Base-by-base conservation (phyloP, 2,888 invertebrate species). In the Nebria brevicollis region DNA sequence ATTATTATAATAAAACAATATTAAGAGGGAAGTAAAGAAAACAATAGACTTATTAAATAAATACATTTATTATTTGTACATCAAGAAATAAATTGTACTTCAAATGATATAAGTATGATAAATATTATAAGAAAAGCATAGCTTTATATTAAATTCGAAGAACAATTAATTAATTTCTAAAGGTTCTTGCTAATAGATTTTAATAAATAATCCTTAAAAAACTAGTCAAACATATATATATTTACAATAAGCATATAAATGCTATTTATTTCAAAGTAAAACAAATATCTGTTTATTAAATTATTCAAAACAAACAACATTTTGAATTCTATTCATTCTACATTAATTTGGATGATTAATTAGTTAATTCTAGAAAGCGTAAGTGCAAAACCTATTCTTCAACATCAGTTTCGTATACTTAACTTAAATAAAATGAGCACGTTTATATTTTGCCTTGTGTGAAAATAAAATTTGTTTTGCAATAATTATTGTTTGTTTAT, bases 31-130 rank as follows among this genome's bases (percentile, higher is more conserved):
- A 6, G 13, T 54, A 7, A 54, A 54, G 7, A 64, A 77, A 77
- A 72, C 26, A 77, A 77, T 54, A 54, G 20, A 72, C 42, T 75
- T 73, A 41, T 80, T 80, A 80, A 80, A 80, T 80, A 80, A 80
- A 80, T 80, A 79, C 79, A 80, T 80, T 72, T 80, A 79, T 79
- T 79, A 73, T 73, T 80, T 80, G 75, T 80, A 80, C 80, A 80
- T 65, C 20, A 7, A 70, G 68, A 66, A 75, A 41, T 26, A 73
- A 80, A 75, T 80, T 80, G 80, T 80, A 79, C 79, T 79, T 79
- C 70, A 79, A 79, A 78, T 73, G 78, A 78, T 78, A 78, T 78
- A 66, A 73, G 73, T 77, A 70, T 43, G 54, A 54, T 64, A 15
- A 68, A 73, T 65, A 54, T 77, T 72, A 65, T 54, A 68, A 42